These are phyloP conservation scores for Rhagonycha fulva DNA, from an alignment of 2,888 invertebrate genomes.

Conservation along the genomic window DNA sequence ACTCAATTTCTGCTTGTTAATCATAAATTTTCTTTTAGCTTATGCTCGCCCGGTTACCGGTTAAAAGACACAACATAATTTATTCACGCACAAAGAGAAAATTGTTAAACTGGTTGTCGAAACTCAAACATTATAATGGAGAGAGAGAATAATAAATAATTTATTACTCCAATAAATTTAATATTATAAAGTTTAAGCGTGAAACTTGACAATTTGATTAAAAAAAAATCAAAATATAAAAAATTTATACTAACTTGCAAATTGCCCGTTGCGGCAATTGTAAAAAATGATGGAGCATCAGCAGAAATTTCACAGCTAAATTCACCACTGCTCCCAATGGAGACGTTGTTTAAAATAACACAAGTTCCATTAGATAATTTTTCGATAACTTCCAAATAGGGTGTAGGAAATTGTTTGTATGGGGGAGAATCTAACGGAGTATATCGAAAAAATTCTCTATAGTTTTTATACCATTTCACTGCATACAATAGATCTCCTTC, in stretches of 20 bases:
- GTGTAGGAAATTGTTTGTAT: conserved; percentile 65
- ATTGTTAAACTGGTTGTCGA: no score
- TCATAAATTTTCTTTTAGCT: no score
- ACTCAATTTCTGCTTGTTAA: no score
- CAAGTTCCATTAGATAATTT: conserved; percentile 52
- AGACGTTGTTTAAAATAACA: conserved; percentile 48
- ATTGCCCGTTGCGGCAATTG: conserved; percentile 45
- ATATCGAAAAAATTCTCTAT: conserved; percentile 65
- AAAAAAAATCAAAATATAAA: not conserved
- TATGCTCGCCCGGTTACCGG: no score
- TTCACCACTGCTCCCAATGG: conserved; percentile 47
- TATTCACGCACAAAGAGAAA: no score
- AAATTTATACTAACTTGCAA: conserved; percentile 62
- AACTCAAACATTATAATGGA: no score
- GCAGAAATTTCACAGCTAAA: conserved; percentile 54
- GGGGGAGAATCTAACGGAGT: conserved; percentile 67
- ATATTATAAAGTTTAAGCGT: not conserved
- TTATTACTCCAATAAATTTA: no score
- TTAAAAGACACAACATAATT: no score
- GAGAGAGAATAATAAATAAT: no score
- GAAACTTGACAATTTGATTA: not conserved
- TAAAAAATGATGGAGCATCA: conserved; percentile 54
- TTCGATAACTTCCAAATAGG: conserved; percentile 66
- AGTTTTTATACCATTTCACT: conserved; percentile 71
- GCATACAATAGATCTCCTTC: conserved; percentile 69